These are phyloP conservation scores for Syrista parreyssii DNA, from an alignment of 2,888 invertebrate species.

Conservation along the genomic window DNA sequence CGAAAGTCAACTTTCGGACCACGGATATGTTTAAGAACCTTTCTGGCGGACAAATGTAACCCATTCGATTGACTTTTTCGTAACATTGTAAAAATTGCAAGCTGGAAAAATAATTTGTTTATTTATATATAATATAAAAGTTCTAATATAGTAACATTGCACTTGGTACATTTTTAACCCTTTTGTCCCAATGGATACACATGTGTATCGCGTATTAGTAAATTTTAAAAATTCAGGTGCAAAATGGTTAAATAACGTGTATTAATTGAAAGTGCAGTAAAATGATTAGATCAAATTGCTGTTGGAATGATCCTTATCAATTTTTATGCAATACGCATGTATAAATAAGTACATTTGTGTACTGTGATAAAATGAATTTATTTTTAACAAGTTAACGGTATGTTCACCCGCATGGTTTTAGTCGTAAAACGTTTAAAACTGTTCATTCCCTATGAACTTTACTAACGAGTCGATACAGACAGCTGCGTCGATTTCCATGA, in stretches of 20 bases:
- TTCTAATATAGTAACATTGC: not conserved
- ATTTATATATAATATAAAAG: not conserved
- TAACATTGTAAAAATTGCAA: too few relatives aligned
- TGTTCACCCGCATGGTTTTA: not conserved
- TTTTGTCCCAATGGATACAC: too few relatives aligned
- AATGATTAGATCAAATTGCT: not conserved
- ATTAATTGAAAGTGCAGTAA: not conserved
- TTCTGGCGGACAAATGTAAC: too few relatives aligned
- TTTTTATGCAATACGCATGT: too few relatives aligned
- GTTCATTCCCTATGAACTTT: not conserved
- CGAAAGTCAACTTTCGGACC: too few relatives aligned
- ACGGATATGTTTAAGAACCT: too few relatives aligned
- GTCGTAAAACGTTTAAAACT: not conserved
- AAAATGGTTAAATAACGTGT: not conserved
- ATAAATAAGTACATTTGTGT: not conserved
- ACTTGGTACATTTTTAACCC: too few relatives aligned
- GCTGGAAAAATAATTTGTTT: not conserved
- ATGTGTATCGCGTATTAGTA: too few relatives aligned
- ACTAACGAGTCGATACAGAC: too few relatives aligned
- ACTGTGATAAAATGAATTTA: not conserved
- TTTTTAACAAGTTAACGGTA: not conserved
- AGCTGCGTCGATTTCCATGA: not conserved
- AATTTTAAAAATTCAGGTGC: too few relatives aligned
- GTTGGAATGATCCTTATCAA: too few relatives aligned
- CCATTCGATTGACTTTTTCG: too few relatives aligned